Conservation (phyloP, 2,797 vertebrate genomes). For the Nyctalus aviator region DNA sequence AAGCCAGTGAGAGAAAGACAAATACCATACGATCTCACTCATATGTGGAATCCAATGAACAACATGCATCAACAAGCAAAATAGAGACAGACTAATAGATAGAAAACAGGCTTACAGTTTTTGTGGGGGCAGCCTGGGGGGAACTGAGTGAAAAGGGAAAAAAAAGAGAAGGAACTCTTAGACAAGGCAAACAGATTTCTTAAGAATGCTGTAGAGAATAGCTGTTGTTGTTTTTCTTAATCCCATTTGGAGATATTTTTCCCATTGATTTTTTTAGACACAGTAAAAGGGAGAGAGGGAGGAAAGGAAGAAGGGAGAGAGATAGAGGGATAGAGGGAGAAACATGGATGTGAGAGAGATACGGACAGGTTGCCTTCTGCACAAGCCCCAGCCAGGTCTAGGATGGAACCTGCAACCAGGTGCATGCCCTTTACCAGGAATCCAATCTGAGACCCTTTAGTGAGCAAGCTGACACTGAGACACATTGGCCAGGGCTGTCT, state of each 20-base stretch:
- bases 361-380: background rate
- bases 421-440: background rate
- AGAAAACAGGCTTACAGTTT: background rate
- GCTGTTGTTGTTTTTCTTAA: background rate
- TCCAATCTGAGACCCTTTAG: background rate
- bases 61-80: background rate
- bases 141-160: background rate
- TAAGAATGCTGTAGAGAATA: background rate
- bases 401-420: background rate
- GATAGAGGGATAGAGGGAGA: background rate
- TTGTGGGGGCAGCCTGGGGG: rapidly evolving
- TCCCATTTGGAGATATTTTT: background rate
- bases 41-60: background rate
- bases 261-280: background rate
- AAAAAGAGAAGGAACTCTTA: background rate
- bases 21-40: background rate
- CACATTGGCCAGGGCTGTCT: background rate
- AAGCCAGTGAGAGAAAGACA: background rate
- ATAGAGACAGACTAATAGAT: background rate
- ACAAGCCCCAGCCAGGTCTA: too few species aligned
- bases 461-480: background rate
- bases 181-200: background rate
- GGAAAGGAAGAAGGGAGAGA: background rate
- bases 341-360: background rate
- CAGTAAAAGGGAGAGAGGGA: too few species aligned